Evolutionary conservation across 2,888 invertebrate species (phyloP).

Genomic region (Malthinus flaveolus): DNA sequence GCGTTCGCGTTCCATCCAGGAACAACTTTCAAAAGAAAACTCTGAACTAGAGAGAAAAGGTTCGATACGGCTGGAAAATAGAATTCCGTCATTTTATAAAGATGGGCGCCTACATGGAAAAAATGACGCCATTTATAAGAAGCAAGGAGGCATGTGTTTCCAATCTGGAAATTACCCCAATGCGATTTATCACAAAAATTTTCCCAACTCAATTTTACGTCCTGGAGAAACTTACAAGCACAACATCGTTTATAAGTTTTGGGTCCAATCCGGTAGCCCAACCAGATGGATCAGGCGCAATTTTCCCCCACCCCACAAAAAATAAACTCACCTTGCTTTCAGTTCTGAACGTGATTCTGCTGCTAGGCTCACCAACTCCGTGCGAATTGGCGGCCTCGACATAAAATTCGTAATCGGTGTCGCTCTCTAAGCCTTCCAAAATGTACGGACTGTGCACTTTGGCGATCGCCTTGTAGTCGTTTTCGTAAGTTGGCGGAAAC

Average conservation of each 20-base stretch:
- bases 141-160: slow-evolving; percentile 80
- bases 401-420: slow-evolving; percentile 79
- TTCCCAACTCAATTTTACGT: slow-evolving; percentile 61
- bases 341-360: slow-evolving; percentile 76
- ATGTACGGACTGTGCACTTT: slow-evolving; percentile 72
- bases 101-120: slow-evolving; percentile 61
- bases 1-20: neutral
- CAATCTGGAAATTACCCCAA: slow-evolving; percentile 92
- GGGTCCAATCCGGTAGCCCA: slow-evolving; percentile 50
- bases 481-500: slow-evolving; percentile 47
- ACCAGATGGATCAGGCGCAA: slow-evolving; percentile 43
- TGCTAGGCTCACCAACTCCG: slow-evolving; percentile 76
- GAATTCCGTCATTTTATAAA: slow-evolving; percentile 8
- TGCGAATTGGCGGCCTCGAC: slow-evolving; percentile 79
- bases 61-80: slow-evolving; percentile 2
- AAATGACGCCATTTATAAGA: slow-evolving; percentile 67
- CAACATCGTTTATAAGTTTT: slow-evolving; percentile 75
- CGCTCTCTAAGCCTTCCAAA: slow-evolving; percentile 72
- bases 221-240: slow-evolving; percentile 75
- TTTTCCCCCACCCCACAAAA: slow-evolving; percentile 13
- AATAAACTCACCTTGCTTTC: slow-evolving; percentile 62
- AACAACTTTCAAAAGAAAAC: slow-evolving; percentile 1
- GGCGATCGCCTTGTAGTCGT: slow-evolving; percentile 50
- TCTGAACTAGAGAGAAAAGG: slow-evolving; percentile 11
- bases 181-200: slow-evolving; percentile 74